A percentile compares a stretch with the other conserved stretches of the same genome.
phyloP scores from a whole-genome alignment of 2,113 vertebrate species.

The Passer montanus region DNA sequence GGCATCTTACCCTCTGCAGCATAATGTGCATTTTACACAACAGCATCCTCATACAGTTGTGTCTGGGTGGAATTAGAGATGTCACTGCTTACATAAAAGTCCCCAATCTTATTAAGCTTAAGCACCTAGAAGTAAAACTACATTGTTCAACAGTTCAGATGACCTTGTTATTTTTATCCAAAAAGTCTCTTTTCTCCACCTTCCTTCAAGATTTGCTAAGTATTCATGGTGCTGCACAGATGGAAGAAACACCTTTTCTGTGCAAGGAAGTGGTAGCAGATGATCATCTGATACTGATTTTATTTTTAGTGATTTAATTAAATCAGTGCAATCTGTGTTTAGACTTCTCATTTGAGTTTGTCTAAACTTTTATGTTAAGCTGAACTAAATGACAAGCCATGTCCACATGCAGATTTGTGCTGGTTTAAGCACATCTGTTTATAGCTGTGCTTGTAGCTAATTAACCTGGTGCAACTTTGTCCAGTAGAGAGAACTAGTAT shows the following conservation, averaged over 20 bases:
- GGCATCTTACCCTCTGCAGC: not conserved
- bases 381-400: not conserved
- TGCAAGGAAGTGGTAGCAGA: not conserved
- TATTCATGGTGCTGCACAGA: not conserved
- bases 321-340: not conserved
- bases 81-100: not conserved
- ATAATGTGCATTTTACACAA: fast-evolving
- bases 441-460: not conserved
- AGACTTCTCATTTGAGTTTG: not conserved
- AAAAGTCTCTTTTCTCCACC: not conserved
- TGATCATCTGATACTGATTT: not conserved
- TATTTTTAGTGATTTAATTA: conserved; percentile 22
- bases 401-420: not conserved
- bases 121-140: not conserved
- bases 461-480: not conserved
- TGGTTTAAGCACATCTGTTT: not conserved
- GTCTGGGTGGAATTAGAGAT: not conserved
- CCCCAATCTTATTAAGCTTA: not conserved
- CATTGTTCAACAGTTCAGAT: not conserved
- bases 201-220: not conserved
- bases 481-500: not conserved
- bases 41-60: not conserved
- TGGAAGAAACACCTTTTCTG: not conserved
- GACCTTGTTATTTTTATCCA: not conserved
- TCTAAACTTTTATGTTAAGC: not conserved